Evolutionary conservation across 2,797 vertebrate species (phyloP).

Genomic region (Acestrorhynchus altus): DNA sequence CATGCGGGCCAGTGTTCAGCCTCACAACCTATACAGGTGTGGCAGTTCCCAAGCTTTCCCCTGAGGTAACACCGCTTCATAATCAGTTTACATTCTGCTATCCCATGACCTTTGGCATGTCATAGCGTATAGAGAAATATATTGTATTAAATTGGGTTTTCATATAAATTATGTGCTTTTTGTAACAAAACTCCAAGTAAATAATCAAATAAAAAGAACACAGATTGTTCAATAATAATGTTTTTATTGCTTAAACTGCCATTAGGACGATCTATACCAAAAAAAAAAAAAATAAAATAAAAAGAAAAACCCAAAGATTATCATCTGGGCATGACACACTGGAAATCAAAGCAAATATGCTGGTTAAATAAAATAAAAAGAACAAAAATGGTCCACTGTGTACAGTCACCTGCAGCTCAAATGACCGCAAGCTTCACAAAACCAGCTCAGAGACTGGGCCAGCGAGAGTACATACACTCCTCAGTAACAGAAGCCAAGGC

Average conservation of each 20-base stretch:
- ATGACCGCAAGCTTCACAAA: constrained; percentile 76
- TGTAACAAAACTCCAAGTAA: neutral
- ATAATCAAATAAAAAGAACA: neutral
- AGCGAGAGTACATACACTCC: constrained; percentile 79
- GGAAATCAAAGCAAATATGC: constrained; percentile 82
- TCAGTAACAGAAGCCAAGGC: constrained; percentile 87
- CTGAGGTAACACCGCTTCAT: too few species aligned
- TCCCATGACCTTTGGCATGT: too few species aligned
- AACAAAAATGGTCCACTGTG: constrained; percentile 87
- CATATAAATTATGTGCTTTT: too few species aligned
- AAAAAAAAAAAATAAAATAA: constrained; percentile 74
- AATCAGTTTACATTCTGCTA: too few species aligned
- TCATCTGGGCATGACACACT: constrained; percentile 89
- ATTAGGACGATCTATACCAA: constrained; percentile 97
- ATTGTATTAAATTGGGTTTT: too few species aligned
- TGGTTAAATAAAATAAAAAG: constrained; percentile 81
- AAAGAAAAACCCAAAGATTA: constrained; percentile 77
- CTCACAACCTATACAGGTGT: too few species aligned
- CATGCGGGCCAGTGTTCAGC: too few species aligned
- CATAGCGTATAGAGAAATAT: too few species aligned
- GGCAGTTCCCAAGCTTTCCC: too few species aligned
- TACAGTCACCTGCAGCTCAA: constrained; percentile 78
- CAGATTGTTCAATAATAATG: constrained; percentile 47
- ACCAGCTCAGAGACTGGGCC: constrained; percentile 77
- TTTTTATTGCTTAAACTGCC: constrained; percentile 94